Conservation (phyloP, 1,140 invertebrate species). For the Odontomachus brunneus region DNA sequence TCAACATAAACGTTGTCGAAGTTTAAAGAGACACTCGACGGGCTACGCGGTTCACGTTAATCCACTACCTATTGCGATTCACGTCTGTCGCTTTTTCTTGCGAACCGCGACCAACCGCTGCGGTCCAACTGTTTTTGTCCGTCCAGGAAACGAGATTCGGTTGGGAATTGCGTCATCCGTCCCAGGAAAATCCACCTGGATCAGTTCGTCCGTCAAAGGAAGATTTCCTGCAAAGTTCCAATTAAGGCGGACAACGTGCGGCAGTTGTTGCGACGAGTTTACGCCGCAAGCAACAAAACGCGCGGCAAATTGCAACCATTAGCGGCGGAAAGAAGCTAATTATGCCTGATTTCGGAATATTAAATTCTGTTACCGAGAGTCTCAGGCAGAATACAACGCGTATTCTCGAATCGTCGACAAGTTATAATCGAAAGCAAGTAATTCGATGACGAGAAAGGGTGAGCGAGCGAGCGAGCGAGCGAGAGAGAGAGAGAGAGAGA, state of each 20-base stretch:
- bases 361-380: conserved; percentile 2
- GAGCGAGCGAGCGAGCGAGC: no score
- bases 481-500: no score
- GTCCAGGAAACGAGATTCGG: conserved; percentile 43
- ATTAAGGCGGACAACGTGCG: conserved; percentile 59
- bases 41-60: conserved; percentile 28
- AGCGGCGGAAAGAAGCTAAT: background rate
- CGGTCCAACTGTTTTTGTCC: conserved; percentile 24
- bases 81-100: conserved; percentile 47
- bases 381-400: no score
- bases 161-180: conserved; percentile 64
- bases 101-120: conserved; percentile 1
- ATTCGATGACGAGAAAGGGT: no score
- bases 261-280: conserved; percentile 24
- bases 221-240: conserved; percentile 58
- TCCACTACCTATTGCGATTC: conserved; percentile 35
- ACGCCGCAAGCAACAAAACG: conserved; percentile 27
- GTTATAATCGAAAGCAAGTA: background rate
- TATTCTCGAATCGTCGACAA: background rate
- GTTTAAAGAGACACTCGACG: conserved; percentile 43
- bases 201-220: conserved; percentile 60
- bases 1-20: conserved; percentile 43
- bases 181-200: conserved; percentile 58
- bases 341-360: background rate
- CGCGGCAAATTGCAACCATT: conserved; percentile 39